Conservation (phyloP, 2,113 vertebrate genomes). For the Dunckerocampus dactyliophorus region DNA sequence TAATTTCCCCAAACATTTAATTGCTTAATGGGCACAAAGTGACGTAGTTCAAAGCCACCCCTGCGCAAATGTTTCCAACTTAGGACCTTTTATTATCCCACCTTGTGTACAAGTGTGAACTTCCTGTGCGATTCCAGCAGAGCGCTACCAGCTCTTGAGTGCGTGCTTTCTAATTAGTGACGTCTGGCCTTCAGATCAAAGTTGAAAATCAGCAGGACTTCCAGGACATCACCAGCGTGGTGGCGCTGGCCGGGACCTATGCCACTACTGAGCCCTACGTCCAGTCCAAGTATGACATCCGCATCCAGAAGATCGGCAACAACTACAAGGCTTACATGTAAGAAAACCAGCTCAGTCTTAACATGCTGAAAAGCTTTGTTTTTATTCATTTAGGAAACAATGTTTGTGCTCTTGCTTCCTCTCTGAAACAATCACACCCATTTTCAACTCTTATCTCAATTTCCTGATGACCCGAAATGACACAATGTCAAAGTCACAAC, state of each 20-base stretch:
- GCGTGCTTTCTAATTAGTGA: constrained; percentile 30
- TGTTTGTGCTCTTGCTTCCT: neutral
- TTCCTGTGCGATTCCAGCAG: constrained; percentile 44
- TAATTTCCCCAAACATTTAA: constrained; percentile 29
- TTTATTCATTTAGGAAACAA: neutral
- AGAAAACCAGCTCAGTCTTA: constrained; percentile 50
- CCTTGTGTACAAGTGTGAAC: constrained; percentile 33
- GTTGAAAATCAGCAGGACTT: constrained; percentile 92
- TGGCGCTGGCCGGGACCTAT: constrained; percentile 90
- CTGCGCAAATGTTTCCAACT: constrained; percentile 29
- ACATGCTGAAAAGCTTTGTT: neutral
- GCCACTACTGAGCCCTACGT: constrained; percentile 89
- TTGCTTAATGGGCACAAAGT: constrained; percentile 26
- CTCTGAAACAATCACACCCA: constrained; percentile 23
- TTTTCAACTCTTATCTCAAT: constrained; percentile 10
- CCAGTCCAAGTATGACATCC: constrained; percentile 94
- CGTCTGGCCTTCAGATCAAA: constrained; percentile 81
- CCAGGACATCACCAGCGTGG: constrained; percentile 93
- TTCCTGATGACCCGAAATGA: neutral
- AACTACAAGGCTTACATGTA: constrained; percentile 99
- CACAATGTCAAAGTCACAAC: constrained; percentile 12
- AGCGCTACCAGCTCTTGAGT: constrained; percentile 18
- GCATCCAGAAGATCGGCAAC: constrained; percentile 95
- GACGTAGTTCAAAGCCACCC: constrained; percentile 40
- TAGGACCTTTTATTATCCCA: constrained; percentile 39